Base-by-base conservation (phyloP, 2,888 invertebrate species). In the Hypercompe scribonia region DNA sequence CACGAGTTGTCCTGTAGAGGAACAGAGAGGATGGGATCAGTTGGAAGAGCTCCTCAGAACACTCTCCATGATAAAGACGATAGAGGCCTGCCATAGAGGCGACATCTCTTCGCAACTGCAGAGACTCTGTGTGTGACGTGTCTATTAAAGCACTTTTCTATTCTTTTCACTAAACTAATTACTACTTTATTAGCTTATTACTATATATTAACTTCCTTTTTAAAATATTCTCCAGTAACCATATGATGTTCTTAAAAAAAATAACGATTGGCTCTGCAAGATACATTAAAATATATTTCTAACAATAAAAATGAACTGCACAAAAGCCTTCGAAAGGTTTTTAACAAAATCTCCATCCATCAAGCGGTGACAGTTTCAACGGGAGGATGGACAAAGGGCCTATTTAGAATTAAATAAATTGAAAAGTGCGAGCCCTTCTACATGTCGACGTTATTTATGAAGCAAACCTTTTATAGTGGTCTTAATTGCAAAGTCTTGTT, bases 281-380 rank as follows among this genome's bases (percentile, higher is more conserved):
- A 36, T 39, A 28, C 65, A 28, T 18, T 58, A 33, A 31, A 58
- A 61, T 13, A 18, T 61, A 31, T 69, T 31, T 24, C 18, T 36
- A 63, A 61, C 39, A 69, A 31, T 42, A 69, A 61, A 69, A 61
- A 61, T 39, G 31, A 10, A 36, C 39, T 33, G 13, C 1, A 13
- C 61, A 84, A 84, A 80, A 86, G 83, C 80, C 78, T 86, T 81
- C 77, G 73, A 81, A 89, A 87, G 87, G 86, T 84, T 86, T 86
- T 75, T 66, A 72, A 61, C n/a, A 78, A 81, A 82, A 80, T 76
- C 76, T 82, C 86, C 90, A 92, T 92, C 91, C 89, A 92, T 92
- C 92, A 91, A 83, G n/a, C 42, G 74, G 77, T 81, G 91, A 89
- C 91, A 87, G 80, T 78, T 83, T 83, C 87, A 87, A 84, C 86